A percentile compares a stretch with the other conserved stretches of the same genome.
phyloP scores from a whole-genome alignment of 2,113 vertebrate genomes.

The Spea multiplicata region DNA sequence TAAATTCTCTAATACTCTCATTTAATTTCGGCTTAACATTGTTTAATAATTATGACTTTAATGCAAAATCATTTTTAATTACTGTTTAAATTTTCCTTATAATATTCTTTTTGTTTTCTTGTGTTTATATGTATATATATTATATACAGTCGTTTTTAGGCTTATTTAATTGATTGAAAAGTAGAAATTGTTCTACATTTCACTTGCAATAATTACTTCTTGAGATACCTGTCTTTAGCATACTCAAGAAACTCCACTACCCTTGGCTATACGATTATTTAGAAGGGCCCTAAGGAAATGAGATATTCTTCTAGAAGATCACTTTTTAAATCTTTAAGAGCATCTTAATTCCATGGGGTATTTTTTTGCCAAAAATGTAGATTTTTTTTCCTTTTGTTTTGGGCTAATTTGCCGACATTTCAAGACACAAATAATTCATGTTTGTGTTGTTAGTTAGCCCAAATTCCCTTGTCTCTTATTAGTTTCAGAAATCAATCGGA shows the following conservation, averaged over 20 bases:
- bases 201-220: constrained; percentile 19
- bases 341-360: too few relatives aligned
- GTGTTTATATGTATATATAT: too few relatives aligned
- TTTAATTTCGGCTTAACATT: too few relatives aligned
- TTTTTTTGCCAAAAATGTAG: too few relatives aligned
- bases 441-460: constrained; percentile 1
- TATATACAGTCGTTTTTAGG: not conserved
- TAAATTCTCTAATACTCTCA: too few relatives aligned
- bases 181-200: constrained; percentile 8
- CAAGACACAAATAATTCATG: not conserved
- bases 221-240: not conserved
- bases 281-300: not conserved
- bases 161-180: not conserved
- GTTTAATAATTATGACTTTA: too few relatives aligned
- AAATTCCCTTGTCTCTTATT: constrained; percentile 14
- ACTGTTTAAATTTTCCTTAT: too few relatives aligned
- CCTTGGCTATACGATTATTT: not conserved
- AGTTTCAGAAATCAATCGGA: constrained; percentile 23
- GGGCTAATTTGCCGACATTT: not conserved
- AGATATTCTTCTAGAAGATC: not conserved
- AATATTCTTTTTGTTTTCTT: too few relatives aligned
- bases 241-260: not conserved
- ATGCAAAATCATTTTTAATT: too few relatives aligned
- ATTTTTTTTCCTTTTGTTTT: too few relatives aligned
- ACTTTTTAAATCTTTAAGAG: too few relatives aligned